Conservation (phyloP, 2,888 invertebrate species). For the Gastrophysa polygoni region DNA sequence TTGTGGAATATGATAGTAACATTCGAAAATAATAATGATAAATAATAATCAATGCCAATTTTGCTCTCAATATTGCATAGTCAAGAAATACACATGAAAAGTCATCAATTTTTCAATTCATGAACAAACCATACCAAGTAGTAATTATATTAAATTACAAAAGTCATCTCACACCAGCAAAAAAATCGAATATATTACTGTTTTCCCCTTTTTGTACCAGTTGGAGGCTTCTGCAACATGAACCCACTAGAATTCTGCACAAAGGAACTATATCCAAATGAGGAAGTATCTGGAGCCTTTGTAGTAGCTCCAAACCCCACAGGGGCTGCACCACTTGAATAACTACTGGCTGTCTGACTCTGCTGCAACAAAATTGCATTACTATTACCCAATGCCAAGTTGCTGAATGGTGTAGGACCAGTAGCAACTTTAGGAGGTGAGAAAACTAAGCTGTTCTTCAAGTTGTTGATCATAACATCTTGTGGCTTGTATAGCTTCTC, state of each 20-base stretch:
- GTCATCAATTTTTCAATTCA: no score
- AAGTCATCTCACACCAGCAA: no score
- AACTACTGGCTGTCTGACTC: slow-evolving; percentile 13
- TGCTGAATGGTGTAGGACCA: slow-evolving; percentile 69
- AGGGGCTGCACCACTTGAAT: slow-evolving; percentile 25
- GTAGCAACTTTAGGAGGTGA: slow-evolving; percentile 60
- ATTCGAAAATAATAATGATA: no score
- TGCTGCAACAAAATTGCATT: slow-evolving; percentile 48
- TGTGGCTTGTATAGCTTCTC: slow-evolving; percentile 54
- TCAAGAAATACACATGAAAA: no score
- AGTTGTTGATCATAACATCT: slow-evolving; percentile 33
- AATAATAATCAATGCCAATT: no score
- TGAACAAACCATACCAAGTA: no score
- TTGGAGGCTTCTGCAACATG: slow-evolving; percentile 74
- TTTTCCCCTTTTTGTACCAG: slow-evolving; percentile 71
- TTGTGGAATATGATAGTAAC: no score
- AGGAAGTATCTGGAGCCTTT: slow-evolving; percentile 45
- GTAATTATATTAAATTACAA: no score
- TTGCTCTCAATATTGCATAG: no score
- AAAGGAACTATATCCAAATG: slow-evolving; percentile 49
- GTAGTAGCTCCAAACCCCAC: slow-evolving; percentile 30
- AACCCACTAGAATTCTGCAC: slow-evolving; percentile 54
- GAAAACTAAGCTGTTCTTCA: slow-evolving; percentile 46
- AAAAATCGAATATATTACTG: slow-evolving; percentile 50
- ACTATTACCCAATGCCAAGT: slow-evolving; percentile 43